Percentiles rank a stretch among this genome's conserved stretches.
Evolutionary conservation across 2,888 invertebrate species (phyloP).

Genomic region (Agrenia bidenticulata): DNA sequence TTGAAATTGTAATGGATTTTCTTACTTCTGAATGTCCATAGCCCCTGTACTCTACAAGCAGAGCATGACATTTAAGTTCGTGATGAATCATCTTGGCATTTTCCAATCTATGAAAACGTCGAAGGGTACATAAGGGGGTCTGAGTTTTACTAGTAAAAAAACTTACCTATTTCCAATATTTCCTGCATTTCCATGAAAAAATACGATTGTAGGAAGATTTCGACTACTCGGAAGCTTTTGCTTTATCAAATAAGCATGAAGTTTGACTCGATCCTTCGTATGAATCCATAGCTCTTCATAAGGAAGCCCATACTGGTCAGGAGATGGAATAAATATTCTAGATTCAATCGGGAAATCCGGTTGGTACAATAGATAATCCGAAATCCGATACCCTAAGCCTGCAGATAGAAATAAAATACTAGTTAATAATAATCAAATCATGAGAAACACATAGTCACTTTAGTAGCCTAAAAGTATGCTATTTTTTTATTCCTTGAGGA

Average conservation of each 20-base stretch:
- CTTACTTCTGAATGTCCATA: conserved; percentile 74
- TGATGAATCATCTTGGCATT: conserved; percentile 85
- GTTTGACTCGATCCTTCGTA: conserved; percentile 72
- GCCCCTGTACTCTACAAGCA: conserved; percentile 93
- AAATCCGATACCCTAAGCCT: conserved; percentile 50
- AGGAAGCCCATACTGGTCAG: conserved; percentile 79
- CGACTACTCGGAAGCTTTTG: conserved; percentile 69
- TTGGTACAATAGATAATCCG: conserved; percentile 50
- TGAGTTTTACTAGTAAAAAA: not conserved
- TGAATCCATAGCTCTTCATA: conserved; percentile 79
- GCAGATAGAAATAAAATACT: conserved; percentile 7
- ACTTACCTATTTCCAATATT: conserved; percentile 86
- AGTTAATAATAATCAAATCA: not conserved
- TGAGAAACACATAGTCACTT: not conserved
- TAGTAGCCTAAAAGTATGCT: not conserved
- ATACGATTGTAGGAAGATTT: conserved; percentile 78
- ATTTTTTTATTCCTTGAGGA: conserved; percentile 33
- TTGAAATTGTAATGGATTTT: conserved; percentile 14
- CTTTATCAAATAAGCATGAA: conserved; percentile 79
- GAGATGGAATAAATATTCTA: conserved; percentile 81
- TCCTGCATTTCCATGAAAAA: conserved; percentile 95
- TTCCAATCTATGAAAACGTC: conserved; percentile 64
- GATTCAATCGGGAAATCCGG: conserved; percentile 71
- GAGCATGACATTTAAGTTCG: conserved; percentile 77
- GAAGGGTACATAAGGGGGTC: not conserved